Evolutionary conservation across 1,140 invertebrate species (phyloP), one percentile per base, ranked within the genome.

Genomic region (Tetragonula clypearis): DNA sequence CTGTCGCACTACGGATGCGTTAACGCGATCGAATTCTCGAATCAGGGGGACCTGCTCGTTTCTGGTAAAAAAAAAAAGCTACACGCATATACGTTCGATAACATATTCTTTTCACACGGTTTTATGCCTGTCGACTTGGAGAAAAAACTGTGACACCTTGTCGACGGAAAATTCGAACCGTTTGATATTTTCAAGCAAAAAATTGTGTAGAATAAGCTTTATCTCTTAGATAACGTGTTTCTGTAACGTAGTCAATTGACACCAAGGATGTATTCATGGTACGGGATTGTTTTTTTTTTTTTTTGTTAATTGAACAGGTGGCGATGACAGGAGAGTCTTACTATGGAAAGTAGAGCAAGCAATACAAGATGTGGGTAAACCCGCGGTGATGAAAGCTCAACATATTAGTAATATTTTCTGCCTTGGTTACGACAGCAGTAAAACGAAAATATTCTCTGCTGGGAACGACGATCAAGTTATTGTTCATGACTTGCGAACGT

Each of bases 381-480:
- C 98, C 1, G 94, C 95, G 23, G 93, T 95, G 1, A 98, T 99
- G 98, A 96, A 97, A 92, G 97, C 96, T 21, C 96, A 98, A 88
- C 98, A 99, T 93, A 96, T 96, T 82, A 99, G 98, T 91, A 99
- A 99, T 94, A 98, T 99, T 86, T 99, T 99, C 94, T 98, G 98
- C 92, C 95, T 99, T 17, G 97, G 97, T 53, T 98, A 99, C 91
- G 97, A 98, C 89, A 96, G 95, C 86, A 95, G 96, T 66, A 98
- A 98, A 92, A 95, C 96, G 49, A 97, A 97, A 93, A 96, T 99
- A 89, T 98, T 98, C 93, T 99, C 98, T 58, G 98, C 98, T 82
- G 98, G 98, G 75, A 99, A 99, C 95, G 98, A 99, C 95, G 98
- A 99, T 93, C 97, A 98, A 95, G 98, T 99, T 68, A 97, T 98